phyloP scores from a whole-genome alignment of 2,888 invertebrate species.

The Hemicrepidius hirtus region DNA sequence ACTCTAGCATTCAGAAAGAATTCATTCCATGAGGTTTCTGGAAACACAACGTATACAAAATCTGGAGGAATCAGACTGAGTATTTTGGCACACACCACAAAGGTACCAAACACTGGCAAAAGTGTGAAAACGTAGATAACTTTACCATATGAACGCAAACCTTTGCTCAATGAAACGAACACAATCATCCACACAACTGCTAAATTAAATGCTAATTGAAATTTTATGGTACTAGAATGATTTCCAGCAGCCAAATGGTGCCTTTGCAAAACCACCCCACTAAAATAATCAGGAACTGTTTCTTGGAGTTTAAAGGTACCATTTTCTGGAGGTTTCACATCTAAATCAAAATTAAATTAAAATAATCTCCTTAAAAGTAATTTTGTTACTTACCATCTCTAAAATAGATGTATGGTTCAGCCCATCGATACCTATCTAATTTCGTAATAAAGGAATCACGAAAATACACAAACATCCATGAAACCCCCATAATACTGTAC shows the following conservation, averaged over 20 bases:
- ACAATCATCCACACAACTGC: slow-evolving; percentile 94
- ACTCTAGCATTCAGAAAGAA: slow-evolving; percentile 90
- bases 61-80: slow-evolving; percentile 83
- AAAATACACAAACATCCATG: slow-evolving; percentile 93
- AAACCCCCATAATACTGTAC: slow-evolving; percentile 91
- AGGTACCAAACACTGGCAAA: slow-evolving; percentile 84
- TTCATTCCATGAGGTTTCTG: slow-evolving; percentile 88
- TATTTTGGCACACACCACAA: slow-evolving; percentile 84
- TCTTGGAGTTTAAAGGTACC: slow-evolving; percentile 79
- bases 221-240: slow-evolving; percentile 81
- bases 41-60: slow-evolving; percentile 81
- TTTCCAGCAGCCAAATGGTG: slow-evolving; percentile 68
- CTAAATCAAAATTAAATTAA: slow-evolving; percentile 57
- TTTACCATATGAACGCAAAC: slow-evolving; percentile 88
- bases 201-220: slow-evolving; percentile 92
- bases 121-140: slow-evolving; percentile 87
- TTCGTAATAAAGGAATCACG: slow-evolving; percentile 90
- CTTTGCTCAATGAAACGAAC: slow-evolving; percentile 91
- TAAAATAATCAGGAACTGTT: slow-evolving; percentile 90
- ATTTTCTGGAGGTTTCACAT: slow-evolving; percentile 62
- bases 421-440: slow-evolving; percentile 87
- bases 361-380: neutral
- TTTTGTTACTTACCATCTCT: slow-evolving; percentile 75
- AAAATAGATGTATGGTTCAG: slow-evolving; percentile 82
- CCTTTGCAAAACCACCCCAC: slow-evolving; percentile 87